Evolutionary conservation across 2,113 vertebrate genomes (phyloP).

Genomic region (Haplochromis vanheusdeni): DNA sequence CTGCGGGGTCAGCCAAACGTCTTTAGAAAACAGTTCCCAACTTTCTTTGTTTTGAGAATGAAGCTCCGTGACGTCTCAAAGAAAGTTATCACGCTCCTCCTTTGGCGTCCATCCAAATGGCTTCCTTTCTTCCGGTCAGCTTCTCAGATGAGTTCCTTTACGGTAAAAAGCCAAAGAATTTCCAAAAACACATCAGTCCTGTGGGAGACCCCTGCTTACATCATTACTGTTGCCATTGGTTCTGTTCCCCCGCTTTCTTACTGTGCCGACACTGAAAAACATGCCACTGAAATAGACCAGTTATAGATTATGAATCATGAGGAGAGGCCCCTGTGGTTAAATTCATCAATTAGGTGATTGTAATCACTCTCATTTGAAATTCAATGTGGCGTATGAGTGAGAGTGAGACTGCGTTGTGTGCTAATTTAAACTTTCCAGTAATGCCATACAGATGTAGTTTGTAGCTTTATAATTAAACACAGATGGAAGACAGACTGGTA

Average conservation of each 20-base stretch:
- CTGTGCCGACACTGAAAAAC: slow-evolving; percentile 28
- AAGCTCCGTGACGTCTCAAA: slow-evolving; percentile 47
- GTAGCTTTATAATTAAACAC: slow-evolving; percentile 54
- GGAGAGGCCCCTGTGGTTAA: slow-evolving; percentile 43
- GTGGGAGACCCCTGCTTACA: slow-evolving; percentile 56
- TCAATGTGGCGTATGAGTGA: slow-evolving; percentile 67
- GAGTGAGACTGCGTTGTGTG: slow-evolving; percentile 61
- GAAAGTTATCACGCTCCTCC: slow-evolving; percentile 37
- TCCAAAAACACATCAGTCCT: slow-evolving; percentile 29
- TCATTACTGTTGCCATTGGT: slow-evolving; percentile 47
- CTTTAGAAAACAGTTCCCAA: slow-evolving; percentile 26
- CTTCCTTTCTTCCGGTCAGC: slow-evolving; percentile 68
- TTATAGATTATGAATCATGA: slow-evolving; percentile 65
- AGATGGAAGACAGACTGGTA: slow-evolving; percentile 41
- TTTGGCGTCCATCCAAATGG: slow-evolving; percentile 41
- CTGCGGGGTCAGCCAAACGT: slow-evolving; percentile 27
- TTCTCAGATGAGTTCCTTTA: slow-evolving; percentile 50
- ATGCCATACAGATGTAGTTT: slow-evolving; percentile 57
- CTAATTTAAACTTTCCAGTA: slow-evolving; percentile 69
- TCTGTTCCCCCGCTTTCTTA: slow-evolving; percentile 20
- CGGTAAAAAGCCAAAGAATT: slow-evolving; percentile 56
- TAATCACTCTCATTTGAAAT: slow-evolving; percentile 62
- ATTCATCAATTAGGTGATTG: slow-evolving; percentile 70
- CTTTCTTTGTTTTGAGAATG: slow-evolving; percentile 39
- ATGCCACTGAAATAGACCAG: slow-evolving; percentile 24